Evolutionary conservation across 2,888 invertebrate genomes (phyloP), one percentile per base, ranked within the genome.

Genomic region (Caenorhabditis imperialis): DNA sequence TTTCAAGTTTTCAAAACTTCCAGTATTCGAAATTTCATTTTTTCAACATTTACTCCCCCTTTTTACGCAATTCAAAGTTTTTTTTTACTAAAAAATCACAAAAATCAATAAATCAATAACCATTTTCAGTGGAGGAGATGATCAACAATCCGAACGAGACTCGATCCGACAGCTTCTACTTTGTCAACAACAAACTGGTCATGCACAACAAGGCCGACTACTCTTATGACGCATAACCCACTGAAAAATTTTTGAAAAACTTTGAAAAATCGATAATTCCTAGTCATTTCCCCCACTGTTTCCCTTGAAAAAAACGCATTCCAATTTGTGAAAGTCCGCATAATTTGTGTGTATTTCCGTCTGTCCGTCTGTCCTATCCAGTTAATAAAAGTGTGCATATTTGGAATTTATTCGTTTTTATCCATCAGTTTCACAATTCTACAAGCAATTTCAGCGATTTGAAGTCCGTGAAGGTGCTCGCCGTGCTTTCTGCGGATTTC

Each of bases 151-250:
- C 98, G 18, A 98, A 95, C 89, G 96, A 97, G 90, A 98, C 98
- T 10, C 92, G 95, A 83, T 97, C 97, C 0, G 98, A 99, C 90
- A 96, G 96, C 88, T 99, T 97, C 91, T 99, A 99, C 90, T 99
- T 99, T 90, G 97, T 98, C 73, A 96, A 98, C 89, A 94, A 96
- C 89, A 92, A 92, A 87, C 92, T 99, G 70, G 94, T 99, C 78
- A 98, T 99, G 97, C 98, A 98, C 91, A 98, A 98, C 90, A 98
- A 98, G 91, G 98, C 98, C 38, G 98, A 97, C 89, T 98, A 98
- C 90, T 95, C 97, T 53, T 98, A 96, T 90, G 94, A 95, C 86
- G 95, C 94, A 40, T 78, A 62, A 77, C n/a, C n/a, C 12, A 3
- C 25, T 16, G 30, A 48, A n/a, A 45, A 40, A 7, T 16, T 42